Conservation (phyloP, 2,113 vertebrate genomes). For the Ornithorhynchus anatinus region DNA sequence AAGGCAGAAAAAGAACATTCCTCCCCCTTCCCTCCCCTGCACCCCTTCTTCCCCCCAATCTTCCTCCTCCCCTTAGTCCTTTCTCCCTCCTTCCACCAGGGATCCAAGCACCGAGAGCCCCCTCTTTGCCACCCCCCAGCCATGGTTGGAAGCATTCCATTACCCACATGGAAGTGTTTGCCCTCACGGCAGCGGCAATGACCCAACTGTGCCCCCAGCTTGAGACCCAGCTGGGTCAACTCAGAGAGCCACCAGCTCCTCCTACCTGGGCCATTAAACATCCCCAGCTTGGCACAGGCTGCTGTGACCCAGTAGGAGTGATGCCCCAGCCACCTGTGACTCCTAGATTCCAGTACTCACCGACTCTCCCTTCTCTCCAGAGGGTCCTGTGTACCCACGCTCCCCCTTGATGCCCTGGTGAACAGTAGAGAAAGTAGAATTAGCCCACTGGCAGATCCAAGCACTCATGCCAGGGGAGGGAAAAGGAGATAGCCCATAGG, state of each 20-base stretch:
- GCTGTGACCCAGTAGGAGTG: neutral
- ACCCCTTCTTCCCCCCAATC: neutral
- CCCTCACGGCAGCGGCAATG: neutral
- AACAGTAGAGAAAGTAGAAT: neutral
- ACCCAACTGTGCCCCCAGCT: neutral
- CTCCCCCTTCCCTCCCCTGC: neutral
- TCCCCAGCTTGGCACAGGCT: neutral
- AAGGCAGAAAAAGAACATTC: neutral
- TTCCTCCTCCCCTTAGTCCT: neutral
- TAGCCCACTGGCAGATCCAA: neutral
- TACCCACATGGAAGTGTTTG: too few species aligned
- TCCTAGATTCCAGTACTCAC: slow-evolving; percentile 63
- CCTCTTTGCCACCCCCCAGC: neutral
- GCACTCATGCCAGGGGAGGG: neutral
- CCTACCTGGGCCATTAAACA: neutral
- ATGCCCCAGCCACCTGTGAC: neutral
- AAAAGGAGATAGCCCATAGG: neutral
- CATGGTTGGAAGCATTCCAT: neutral
- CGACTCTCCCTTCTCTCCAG: slow-evolving; percentile 88
- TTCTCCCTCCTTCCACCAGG: neutral
- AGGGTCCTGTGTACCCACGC: slow-evolving; percentile 79
- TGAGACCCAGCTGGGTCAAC: slow-evolving; percentile 4
- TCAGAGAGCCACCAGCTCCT: neutral
- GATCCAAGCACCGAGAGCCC: neutral
- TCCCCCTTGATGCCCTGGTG: slow-evolving; percentile 89